Evolutionary conservation across 92 coral and sea anemone genomes (phyloP).

Genomic region (Siderastrea radians): DNA sequence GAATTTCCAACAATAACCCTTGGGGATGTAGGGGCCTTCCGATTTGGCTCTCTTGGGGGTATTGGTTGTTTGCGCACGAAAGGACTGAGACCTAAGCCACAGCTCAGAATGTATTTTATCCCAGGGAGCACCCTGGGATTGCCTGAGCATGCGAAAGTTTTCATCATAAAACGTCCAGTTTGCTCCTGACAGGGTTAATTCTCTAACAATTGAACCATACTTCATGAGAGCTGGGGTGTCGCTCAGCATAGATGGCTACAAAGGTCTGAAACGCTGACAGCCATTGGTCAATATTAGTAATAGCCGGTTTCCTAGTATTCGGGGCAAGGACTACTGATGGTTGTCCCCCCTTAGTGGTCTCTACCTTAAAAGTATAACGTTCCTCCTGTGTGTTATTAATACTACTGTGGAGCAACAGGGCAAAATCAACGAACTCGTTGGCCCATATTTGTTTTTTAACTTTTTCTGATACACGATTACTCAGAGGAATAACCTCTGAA

Average conservation of each 20-base stretch:
- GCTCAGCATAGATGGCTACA: slow-evolving; percentile 18
- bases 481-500: neutral
- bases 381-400: neutral
- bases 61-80: neutral
- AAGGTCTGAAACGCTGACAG: slow-evolving; percentile 22
- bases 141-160: slow-evolving; percentile 27
- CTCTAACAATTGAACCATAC: slow-evolving; percentile 16
- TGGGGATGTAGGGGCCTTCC: neutral
- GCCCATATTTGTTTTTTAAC: slow-evolving; percentile 26
- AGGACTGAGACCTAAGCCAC: slow-evolving; percentile 40
- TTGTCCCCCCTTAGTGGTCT: slow-evolving; percentile 1
- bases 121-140: slow-evolving; percentile 29
- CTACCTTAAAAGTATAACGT: slow-evolving; percentile 2
- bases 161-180: slow-evolving; percentile 38
- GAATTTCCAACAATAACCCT: too few species aligned
- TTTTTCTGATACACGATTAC: neutral
- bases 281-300: slow-evolving; percentile 10
- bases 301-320: neutral
- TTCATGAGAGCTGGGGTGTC: slow-evolving; percentile 36
- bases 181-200: slow-evolving; percentile 11
- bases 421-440: slow-evolving; percentile 17
- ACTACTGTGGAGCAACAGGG: neutral
- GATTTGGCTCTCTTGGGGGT: neutral
- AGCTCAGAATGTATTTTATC: slow-evolving; percentile 38
- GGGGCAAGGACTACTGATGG: slow-evolving; percentile 1